Conservation (phyloP, 2,113 vertebrate species). For the Coreoperca whiteheadi region DNA sequence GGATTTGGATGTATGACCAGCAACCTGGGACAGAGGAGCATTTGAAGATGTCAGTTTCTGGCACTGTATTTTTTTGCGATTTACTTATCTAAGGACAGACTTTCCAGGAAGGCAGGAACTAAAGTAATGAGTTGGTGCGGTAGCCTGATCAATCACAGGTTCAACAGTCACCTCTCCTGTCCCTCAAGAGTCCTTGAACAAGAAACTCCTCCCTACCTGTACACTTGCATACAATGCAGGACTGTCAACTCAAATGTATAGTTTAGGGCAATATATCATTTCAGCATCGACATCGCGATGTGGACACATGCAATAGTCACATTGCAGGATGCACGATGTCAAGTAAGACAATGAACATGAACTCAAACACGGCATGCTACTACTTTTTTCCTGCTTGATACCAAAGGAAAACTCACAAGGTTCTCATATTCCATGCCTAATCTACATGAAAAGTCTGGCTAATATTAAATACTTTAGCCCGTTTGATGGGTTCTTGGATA, state of each 20-base stretch:
- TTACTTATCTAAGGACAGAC: not conserved
- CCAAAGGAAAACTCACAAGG: too few species aligned
- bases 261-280: not conserved
- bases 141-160: not conserved
- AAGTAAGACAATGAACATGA: too few species aligned
- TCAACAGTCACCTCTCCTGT: not conserved
- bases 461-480: too few species aligned
- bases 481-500: too few species aligned
- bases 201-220: not conserved
- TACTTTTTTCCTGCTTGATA: too few species aligned
- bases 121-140: conserved; percentile 11
- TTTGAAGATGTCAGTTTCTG: conserved; percentile 35
- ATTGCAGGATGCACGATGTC: too few species aligned
- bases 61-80: not conserved
- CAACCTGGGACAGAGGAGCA: conserved; percentile 27
- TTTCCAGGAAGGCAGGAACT: not conserved
- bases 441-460: too few species aligned
- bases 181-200: not conserved
- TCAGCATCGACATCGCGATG: too few species aligned
- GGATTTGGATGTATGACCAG: conserved; percentile 31
- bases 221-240: not conserved
- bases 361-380: too few species aligned
- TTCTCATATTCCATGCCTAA: too few species aligned
- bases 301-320: too few species aligned
- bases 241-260: not conserved